Evolutionary conservation across 2,113 vertebrate species (phyloP), one percentile per base, ranked within the genome.

Genomic region (Globicephala melas): DNA sequence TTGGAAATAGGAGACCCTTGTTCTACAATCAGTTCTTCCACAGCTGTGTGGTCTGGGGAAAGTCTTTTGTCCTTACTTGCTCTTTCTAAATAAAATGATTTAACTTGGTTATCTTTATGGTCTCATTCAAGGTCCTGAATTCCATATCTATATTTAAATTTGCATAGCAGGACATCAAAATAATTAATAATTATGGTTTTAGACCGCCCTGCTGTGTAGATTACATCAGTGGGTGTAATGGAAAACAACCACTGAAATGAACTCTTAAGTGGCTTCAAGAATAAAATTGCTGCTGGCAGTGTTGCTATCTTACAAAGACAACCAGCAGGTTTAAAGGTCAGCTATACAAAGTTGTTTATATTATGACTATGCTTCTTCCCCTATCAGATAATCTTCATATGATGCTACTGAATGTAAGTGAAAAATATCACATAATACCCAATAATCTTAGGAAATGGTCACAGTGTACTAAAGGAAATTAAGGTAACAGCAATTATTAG

Each of bases 381-480:
- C 6, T 94, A 65, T 12, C 25, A 31, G 67, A 13, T 84, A 81
- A 77, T 83, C 28, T 53, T 96, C 15, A 31, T 63, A 70, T 47
- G 33, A 96, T 4, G 9, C 28, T 68, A 47, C 76, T 50, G 5
- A 95, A 82, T 38, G 60, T 77, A 88, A 94, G 53, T 65, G 83
- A 62, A 84, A 95, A 95, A 94, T 58, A 97, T 97, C 60, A 71
- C 23, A 63, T 1, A 12, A 26, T 88, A 74, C 80, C n/a, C 41
- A 68, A 1, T 93, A 93, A 96, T 84, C 74, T 80, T 91, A 97
- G 94, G 70, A 97, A 97, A 50, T 79, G 89, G 74, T 96, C 89
- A 96, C 6, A 62, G 44, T 88, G 58, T 96, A 94, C 95, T 90
- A 67, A 92, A 96, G 92, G 84, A 98, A 97, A 97, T 91, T 92